Evolutionary conservation across 2,888 invertebrate species (phyloP).

Genomic region (Drosophila niveifrons): DNA sequence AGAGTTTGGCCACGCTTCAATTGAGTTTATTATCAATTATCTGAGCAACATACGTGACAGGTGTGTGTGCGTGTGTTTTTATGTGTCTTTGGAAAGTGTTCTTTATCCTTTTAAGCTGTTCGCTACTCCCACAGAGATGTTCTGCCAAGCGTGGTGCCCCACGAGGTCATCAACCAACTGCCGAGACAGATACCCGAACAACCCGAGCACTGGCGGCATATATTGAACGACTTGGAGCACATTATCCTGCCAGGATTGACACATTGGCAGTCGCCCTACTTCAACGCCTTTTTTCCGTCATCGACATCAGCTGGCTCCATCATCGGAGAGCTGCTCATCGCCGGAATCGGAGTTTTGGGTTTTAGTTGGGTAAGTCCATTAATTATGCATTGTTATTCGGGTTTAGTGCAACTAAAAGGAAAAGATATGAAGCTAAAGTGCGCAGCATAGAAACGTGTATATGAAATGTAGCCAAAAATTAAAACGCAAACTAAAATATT

Average conservation of each 20-base stretch:
- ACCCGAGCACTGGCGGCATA: slow-evolving; percentile 72
- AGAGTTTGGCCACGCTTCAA: slow-evolving; percentile 93
- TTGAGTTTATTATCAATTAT: slow-evolving; percentile 97
- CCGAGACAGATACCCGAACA: slow-evolving; percentile 76
- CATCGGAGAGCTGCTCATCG: slow-evolving; percentile 76
- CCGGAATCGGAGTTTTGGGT: slow-evolving; percentile 77
- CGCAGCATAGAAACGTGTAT: not conserved
- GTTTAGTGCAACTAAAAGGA: not conserved
- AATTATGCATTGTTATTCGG: not conserved
- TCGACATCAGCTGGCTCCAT: slow-evolving; percentile 77
- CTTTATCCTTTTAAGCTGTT: slow-evolving; percentile 33
- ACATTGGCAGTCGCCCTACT: slow-evolving; percentile 81
- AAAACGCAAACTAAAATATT: too few species aligned
- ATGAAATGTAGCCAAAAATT: too few species aligned
- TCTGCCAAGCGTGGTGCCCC: slow-evolving; percentile 61
- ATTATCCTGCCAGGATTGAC: slow-evolving; percentile 76
- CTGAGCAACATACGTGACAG: slow-evolving; percentile 92
- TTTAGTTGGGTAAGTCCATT: slow-evolving; percentile 76
- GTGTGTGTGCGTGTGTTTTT: slow-evolving; percentile 85
- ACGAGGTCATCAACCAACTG: slow-evolving; percentile 65
- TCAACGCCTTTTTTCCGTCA: slow-evolving; percentile 77
- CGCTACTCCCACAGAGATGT: slow-evolving; percentile 65
- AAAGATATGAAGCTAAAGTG: not conserved
- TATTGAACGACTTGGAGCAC: slow-evolving; percentile 72
- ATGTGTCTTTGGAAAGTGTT: slow-evolving; percentile 16